Evolutionary conservation across 2,797 vertebrate genomes (phyloP).

Genomic region (Falco cherrug): DNA sequence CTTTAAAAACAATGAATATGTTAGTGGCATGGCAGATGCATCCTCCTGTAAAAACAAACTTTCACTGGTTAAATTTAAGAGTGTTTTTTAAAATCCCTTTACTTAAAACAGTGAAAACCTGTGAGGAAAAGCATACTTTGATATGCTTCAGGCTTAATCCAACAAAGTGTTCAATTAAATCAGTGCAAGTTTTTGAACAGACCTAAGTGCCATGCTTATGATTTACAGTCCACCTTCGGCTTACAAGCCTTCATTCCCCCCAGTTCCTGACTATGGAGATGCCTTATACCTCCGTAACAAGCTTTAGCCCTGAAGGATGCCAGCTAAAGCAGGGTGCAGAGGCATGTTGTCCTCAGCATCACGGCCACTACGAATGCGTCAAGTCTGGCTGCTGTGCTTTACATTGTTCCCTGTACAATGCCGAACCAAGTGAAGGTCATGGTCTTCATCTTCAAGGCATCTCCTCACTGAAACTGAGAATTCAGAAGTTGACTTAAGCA

Average conservation of each 20-base stretch:
- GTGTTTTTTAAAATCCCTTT: not conserved
- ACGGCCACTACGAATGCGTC: not conserved
- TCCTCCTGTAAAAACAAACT: not conserved
- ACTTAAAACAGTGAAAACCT: not conserved
- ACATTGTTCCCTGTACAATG: not conserved
- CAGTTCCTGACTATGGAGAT: not conserved
- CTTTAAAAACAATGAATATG: not conserved
- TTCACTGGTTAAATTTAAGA: not conserved
- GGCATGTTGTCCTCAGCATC: not conserved
- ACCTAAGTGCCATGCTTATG: not conserved
- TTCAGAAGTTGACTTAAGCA: not conserved
- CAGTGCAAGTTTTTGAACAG: not conserved
- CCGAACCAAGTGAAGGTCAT: not conserved
- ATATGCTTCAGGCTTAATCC: not conserved
- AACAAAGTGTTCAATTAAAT: not conserved
- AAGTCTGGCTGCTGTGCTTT: not conserved
- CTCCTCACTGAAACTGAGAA: not conserved
- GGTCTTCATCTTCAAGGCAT: not conserved
- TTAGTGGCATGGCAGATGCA: not conserved
- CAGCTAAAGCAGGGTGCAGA: not conserved
- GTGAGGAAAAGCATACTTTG: not conserved
- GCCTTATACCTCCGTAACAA: not conserved
- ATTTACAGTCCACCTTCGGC: not conserved
- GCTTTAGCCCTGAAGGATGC: not conserved
- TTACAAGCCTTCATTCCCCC: not conserved